phyloP scores from a whole-genome alignment of 2,113 vertebrate species.

The Phylloscopus whistleri region DNA sequence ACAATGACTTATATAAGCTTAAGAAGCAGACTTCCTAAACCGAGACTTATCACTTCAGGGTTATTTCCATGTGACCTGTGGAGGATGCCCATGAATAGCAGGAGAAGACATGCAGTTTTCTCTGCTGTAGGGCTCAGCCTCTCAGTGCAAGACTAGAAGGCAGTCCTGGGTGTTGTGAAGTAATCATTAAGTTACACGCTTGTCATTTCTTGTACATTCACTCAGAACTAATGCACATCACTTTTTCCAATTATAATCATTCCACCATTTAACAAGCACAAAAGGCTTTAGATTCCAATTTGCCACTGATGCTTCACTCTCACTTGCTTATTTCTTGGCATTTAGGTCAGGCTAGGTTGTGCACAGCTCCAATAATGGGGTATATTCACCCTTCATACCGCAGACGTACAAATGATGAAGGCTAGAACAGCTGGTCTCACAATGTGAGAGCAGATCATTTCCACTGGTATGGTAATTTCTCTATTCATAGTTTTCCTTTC shows the following conservation, averaged over 20 bases:
- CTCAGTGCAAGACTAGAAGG: conserved; percentile 64
- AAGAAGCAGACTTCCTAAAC: conserved; percentile 79
- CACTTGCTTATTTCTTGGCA: conserved; percentile 80
- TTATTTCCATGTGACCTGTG: conserved; percentile 84
- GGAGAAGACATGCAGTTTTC: conserved; percentile 75
- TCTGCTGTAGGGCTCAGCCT: conserved; percentile 77
- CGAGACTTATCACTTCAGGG: conserved; percentile 79
- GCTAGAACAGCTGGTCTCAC: conserved; percentile 60
- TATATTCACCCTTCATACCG: conserved; percentile 59
- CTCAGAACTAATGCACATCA: conserved; percentile 88
- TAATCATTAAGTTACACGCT: conserved; percentile 85
- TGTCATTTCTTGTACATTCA: conserved; percentile 88
- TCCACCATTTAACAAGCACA: conserved; percentile 88
- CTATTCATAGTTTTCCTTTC: conserved; percentile 40
- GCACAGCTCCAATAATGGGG: conserved; percentile 63
- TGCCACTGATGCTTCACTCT: conserved; percentile 81
- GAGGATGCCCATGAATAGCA: conserved; percentile 76
- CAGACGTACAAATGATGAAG: conserved; percentile 55
- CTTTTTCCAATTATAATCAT: conserved; percentile 87
- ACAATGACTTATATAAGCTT: conserved; percentile 76
- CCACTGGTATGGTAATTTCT: conserved; percentile 56
- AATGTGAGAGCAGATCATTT: conserved; percentile 52
- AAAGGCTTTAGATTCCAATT: conserved; percentile 85
- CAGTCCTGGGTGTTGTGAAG: conserved; percentile 74
- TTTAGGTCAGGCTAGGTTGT: conserved; percentile 73